Evolutionary conservation across 2,797 vertebrate species (phyloP).

Genomic region (Micropoecilia bifurca): DNA sequence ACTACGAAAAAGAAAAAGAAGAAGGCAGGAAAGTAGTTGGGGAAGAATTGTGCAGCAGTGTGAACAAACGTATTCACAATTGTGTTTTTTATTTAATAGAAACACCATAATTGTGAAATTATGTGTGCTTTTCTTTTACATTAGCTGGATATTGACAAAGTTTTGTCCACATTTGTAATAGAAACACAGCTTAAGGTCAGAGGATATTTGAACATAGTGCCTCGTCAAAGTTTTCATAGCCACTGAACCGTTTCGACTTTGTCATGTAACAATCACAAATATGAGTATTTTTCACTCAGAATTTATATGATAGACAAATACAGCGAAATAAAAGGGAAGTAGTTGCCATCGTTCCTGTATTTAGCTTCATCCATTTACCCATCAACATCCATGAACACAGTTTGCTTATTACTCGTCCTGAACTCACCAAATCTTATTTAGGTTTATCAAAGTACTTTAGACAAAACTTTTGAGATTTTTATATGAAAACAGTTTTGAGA

Average conservation of each 20-base stretch:
- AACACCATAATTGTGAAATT: no score
- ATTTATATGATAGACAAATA: neutral
- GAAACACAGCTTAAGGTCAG: neutral
- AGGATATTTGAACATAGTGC: neutral
- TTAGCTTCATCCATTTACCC: neutral
- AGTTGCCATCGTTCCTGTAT: neutral
- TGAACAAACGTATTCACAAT: no score
- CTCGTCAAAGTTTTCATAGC: neutral
- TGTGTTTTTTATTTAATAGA: no score
- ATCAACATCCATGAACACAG: neutral
- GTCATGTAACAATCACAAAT: neutral
- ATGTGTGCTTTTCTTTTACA: no score
- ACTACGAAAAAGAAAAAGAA: no score
- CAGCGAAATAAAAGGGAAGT: neutral
- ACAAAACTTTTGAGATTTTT: neutral
- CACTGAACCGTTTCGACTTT: neutral
- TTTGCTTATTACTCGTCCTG: neutral
- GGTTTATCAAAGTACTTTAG: neutral
- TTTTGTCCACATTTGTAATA: no score
- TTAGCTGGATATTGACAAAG: no score
- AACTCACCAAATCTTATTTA: neutral
- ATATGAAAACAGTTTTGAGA: neutral
- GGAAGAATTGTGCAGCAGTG: no score
- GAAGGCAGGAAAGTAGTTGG: no score
- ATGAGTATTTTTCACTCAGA: neutral